These are phyloP conservation scores for Buceros bicornis DNA, from an alignment of 2,797 vertebrate species.

Conservation along the genomic window DNA sequence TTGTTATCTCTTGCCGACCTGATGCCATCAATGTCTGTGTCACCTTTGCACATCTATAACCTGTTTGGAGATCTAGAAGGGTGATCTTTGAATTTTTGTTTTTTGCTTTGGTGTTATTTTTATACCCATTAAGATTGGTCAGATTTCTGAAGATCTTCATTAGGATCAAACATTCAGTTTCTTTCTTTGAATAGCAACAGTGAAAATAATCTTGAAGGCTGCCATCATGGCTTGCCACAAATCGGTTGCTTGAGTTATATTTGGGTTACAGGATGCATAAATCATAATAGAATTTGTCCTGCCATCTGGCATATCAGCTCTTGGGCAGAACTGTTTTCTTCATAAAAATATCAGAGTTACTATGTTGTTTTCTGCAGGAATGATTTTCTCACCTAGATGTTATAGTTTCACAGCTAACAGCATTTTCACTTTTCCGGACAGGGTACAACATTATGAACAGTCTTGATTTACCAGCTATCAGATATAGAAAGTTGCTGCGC, in stretches of 20 bases:
- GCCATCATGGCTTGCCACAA: not conserved
- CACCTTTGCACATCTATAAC: not conserved
- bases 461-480: slow-evolving; percentile 34
- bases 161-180: not conserved
- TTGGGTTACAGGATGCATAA: not conserved
- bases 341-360: slow-evolving; percentile 5
- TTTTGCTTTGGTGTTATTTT: not conserved
- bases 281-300: not conserved
- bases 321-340: slow-evolving; percentile 1
- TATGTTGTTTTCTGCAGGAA: not conserved
- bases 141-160: slow-evolving; percentile 19
- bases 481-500: not conserved
- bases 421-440: slow-evolving; percentile 47
- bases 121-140: not conserved
- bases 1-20: not conserved
- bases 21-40: not conserved
- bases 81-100: not conserved
- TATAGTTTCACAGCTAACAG: slow-evolving; percentile 29
- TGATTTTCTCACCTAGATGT: slow-evolving; percentile 32
- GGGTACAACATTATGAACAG: not conserved
- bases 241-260: not conserved
- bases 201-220: not conserved
- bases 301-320: not conserved
- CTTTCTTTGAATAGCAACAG: not conserved
- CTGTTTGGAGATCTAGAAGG: not conserved